Conservation (phyloP, 2,888 invertebrate genomes). For the Microplitis manilae region DNA sequence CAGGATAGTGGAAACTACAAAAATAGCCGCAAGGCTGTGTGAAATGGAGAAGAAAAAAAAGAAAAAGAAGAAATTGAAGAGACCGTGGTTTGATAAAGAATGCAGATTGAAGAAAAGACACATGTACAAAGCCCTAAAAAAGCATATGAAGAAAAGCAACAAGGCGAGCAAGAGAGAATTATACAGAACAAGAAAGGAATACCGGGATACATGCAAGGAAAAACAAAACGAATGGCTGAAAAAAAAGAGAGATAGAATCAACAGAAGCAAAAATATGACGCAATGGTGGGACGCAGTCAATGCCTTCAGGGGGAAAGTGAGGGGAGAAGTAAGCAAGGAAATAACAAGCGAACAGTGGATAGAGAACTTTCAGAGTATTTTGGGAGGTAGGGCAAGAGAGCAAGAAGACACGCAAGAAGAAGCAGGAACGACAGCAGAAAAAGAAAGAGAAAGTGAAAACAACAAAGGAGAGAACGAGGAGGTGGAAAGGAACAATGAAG, state of each 20-base stretch:
- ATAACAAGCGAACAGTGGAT: background rate
- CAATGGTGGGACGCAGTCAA: slow-evolving; percentile 2
- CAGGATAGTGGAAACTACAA: too few relatives aligned
- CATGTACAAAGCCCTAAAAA: background rate
- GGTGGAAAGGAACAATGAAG: too few relatives aligned
- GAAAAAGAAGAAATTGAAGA: too few relatives aligned
- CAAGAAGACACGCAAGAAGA: too few relatives aligned
- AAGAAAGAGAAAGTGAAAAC: too few relatives aligned
- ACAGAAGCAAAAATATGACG: background rate
- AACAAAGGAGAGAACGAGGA: too few relatives aligned
- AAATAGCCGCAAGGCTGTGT: too few relatives aligned
- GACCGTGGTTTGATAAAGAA: background rate
- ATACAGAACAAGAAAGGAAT: background rate
- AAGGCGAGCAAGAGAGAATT: background rate
- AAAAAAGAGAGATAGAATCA: background rate
- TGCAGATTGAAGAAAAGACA: background rate
- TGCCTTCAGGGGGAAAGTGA: background rate
- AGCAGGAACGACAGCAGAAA: too few relatives aligned
- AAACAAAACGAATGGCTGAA: background rate
- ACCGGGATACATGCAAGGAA: background rate
- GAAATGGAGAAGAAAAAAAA: too few relatives aligned
- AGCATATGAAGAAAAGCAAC: background rate
- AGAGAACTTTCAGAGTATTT: background rate
- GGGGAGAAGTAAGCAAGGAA: background rate
- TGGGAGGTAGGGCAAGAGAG: too few relatives aligned